Conservation (phyloP, 2,797 vertebrate genomes). For the Ctenochaetus hawaiiensis region DNA sequence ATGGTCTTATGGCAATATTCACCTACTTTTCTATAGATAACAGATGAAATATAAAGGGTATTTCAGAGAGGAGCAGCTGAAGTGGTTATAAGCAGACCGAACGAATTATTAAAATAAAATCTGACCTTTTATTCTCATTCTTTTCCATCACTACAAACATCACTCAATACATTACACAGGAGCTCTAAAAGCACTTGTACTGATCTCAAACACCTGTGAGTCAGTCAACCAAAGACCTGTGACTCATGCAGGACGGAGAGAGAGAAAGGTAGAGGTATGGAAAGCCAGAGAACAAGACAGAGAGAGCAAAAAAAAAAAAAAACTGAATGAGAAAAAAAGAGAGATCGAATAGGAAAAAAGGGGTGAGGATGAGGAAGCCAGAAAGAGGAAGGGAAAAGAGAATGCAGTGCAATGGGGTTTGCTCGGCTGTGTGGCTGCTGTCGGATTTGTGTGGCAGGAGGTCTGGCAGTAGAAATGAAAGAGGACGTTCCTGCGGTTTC, state of each 20-base stretch:
- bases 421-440: conserved; percentile 42
- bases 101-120: conserved; percentile 62
- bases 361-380: neutral
- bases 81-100: conserved; percentile 54
- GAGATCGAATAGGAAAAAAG: conserved; percentile 6
- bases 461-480: conserved; percentile 67
- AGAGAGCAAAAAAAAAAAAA: conserved; percentile 34
- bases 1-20: conserved; percentile 5
- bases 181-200: conserved; percentile 70
- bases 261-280: conserved; percentile 2
- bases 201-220: conserved; percentile 72
- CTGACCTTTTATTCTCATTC: conserved; percentile 69
- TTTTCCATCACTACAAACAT: conserved; percentile 57
- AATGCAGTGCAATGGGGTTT: conserved; percentile 17
- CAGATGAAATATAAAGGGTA: conserved; percentile 52
- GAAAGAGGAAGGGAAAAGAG: conserved; percentile 19
- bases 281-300: conserved; percentile 16
- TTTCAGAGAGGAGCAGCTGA: conserved; percentile 45
- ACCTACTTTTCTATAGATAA: conserved; percentile 24
- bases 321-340: conserved; percentile 40
- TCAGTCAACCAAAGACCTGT: conserved; percentile 66
- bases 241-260: conserved; percentile 65
- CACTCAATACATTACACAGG: conserved; percentile 53
- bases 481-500: conserved; percentile 73
- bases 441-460: conserved; percentile 60